Base-by-base conservation (phyloP, 1,140 invertebrate species). In the Pantala flavescens region DNA sequence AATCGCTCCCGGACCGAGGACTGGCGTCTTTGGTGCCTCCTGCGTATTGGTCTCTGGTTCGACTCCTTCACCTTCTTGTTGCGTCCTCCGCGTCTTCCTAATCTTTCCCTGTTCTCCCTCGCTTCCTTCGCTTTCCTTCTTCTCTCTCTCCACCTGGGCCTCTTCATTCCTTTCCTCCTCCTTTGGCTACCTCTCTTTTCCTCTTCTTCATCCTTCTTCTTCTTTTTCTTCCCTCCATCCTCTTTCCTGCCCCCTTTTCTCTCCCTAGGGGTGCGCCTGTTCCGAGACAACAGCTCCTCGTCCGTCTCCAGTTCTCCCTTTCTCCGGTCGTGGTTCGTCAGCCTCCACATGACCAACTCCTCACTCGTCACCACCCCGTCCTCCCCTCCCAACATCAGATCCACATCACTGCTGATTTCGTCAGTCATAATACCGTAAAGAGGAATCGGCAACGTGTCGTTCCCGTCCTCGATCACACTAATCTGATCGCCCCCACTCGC, bases 321-420 rank as follows among this genome's bases (percentile, higher is more conserved):
- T 63, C 49, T 63, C 49, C 49, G 49, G 49, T 63, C 49, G 49
- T 63, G 49, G 49, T 63, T 63, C 49, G 49, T 63, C 49, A 63
- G 49, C 49, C 49, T 63, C 49, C 49, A 63, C 49, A 63, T 63
- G n/a, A 63, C 49, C n/a, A 63, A 63, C 16, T 63, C 49, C 49
- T 63, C 49, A 19, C 49, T 63, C n/a, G n/a, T 16, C 49, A 63
- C 49, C 14, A 1, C 49, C 16, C 49, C 49, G 3, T 12, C 49
- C 5, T 19, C 49, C 49, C n/a, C 49, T 14, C 49, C 49, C 49
- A 63, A 63, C 49, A 63, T 63, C 49, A 63, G 16, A 21, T 63
- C 49, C 49, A 63, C 49, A 63, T 63, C 49, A 63, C 49, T 21
- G 16, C 49, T 21, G 16, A 63, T 21, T 63, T 63, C 49, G 49